phyloP scores from a whole-genome alignment of 2,797 vertebrate species.

The Picus viridis region DNA sequence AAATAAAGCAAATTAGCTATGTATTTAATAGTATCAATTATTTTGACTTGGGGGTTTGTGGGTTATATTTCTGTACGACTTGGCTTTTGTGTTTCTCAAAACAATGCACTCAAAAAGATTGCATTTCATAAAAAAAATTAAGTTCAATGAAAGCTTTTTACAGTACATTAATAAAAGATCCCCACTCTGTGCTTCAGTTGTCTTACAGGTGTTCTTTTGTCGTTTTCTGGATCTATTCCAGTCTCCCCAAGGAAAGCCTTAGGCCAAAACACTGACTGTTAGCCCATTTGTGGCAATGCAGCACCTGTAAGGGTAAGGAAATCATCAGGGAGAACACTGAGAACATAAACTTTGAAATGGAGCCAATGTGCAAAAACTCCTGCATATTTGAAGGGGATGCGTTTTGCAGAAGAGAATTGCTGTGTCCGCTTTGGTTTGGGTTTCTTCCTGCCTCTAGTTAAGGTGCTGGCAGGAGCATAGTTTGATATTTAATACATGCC shows the following conservation, averaged over 20 bases:
- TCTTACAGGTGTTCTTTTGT: background rate
- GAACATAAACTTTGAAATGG: background rate
- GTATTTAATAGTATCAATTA: background rate
- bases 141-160: background rate
- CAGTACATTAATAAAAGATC: background rate
- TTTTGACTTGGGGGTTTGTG: background rate
- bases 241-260: background rate
- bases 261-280: background rate
- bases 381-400: background rate
- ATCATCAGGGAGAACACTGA: rapidly evolving
- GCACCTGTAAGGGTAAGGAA: background rate
- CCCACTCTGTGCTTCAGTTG: background rate
- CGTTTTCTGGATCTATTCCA: background rate
- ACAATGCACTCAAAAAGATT: background rate
- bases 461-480: background rate
- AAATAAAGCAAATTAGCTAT: conserved; percentile 4
- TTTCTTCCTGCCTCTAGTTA: background rate
- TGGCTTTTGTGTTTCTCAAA: background rate
- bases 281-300: background rate
- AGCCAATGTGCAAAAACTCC: background rate
- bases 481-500: background rate
- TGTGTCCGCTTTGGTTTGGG: background rate
- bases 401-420: background rate
- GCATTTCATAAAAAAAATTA: background rate
- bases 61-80: background rate